Evolutionary conservation across 2,888 invertebrate species (phyloP).

Genomic region (Biston betularia): DNA sequence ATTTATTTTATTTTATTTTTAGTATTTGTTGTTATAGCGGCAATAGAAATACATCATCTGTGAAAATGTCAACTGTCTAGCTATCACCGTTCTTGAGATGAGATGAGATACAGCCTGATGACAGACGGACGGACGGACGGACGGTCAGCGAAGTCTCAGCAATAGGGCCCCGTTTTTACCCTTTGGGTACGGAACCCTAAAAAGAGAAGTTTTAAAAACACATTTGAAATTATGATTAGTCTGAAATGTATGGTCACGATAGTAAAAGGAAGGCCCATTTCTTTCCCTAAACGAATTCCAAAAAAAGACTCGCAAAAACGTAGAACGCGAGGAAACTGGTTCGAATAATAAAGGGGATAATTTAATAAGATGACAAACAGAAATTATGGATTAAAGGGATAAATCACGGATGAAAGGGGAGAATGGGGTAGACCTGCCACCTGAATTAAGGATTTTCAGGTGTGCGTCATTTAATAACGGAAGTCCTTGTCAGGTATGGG

Average conservation of each 20-base stretch:
- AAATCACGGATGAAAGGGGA: constrained; percentile 15
- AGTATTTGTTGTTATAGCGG: no score
- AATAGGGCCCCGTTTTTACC: no score
- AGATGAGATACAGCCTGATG: no score
- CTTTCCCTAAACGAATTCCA: background rate
- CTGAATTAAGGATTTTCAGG: constrained; percentile 16
- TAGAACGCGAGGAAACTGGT: constrained; percentile 4
- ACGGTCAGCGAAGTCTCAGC: no score
- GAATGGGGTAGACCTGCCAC: background rate
- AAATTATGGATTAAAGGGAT: constrained; percentile 27
- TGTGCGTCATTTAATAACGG: background rate
- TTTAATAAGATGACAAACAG: constrained; percentile 35
- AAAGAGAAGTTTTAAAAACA: no score
- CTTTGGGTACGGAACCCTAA: no score
- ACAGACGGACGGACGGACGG: no score
- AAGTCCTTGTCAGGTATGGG: background rate
- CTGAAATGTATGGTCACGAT: background rate
- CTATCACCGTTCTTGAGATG: no score
- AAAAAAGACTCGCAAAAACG: constrained; percentile 5
- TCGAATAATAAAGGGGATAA: constrained; percentile 23
- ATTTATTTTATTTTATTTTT: no score
- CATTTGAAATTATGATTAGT: no score
- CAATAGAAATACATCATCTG: no score
- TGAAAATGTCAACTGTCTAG: no score
- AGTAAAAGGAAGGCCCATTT: background rate